Percentiles rank a stretch among this genome's conserved stretches.
Conservation (phyloP, 2,888 invertebrate genomes). For the Acanthosepion lycidas region DNA sequence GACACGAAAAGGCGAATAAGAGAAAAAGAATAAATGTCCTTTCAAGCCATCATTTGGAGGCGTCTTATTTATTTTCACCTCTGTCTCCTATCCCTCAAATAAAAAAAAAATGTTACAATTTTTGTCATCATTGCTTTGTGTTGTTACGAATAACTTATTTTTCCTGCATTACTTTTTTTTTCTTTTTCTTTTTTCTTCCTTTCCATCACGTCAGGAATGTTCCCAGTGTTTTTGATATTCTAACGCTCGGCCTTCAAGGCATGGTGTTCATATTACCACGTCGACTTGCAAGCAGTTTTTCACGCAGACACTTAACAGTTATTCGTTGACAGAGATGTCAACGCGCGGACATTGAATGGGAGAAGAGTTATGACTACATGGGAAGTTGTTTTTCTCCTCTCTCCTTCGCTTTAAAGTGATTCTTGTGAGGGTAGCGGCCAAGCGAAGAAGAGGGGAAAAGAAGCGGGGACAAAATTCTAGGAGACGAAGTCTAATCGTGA, state of each 20-base stretch:
- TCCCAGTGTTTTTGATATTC: neutral
- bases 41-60: neutral
- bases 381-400: neutral
- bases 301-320: slow-evolving; percentile 33
- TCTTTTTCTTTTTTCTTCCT: no score
- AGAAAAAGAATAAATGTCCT: neutral
- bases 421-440: no score
- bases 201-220: neutral
- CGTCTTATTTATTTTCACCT: neutral
- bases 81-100: no score
- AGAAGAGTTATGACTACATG: neutral
- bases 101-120: neutral
- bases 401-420: no score
- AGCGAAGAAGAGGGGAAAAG: neutral
- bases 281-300: neutral
- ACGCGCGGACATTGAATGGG: neutral
- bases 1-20: neutral
- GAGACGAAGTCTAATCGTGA: neutral
- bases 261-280: neutral
- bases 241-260: neutral
- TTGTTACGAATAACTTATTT: neutral
- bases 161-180: neutral
- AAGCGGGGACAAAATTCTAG: neutral
- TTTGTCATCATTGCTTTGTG: neutral
- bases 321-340: slow-evolving; percentile 22